phyloP scores from a whole-genome alignment of 2,888 invertebrate species.

The Tinea trinotella region DNA sequence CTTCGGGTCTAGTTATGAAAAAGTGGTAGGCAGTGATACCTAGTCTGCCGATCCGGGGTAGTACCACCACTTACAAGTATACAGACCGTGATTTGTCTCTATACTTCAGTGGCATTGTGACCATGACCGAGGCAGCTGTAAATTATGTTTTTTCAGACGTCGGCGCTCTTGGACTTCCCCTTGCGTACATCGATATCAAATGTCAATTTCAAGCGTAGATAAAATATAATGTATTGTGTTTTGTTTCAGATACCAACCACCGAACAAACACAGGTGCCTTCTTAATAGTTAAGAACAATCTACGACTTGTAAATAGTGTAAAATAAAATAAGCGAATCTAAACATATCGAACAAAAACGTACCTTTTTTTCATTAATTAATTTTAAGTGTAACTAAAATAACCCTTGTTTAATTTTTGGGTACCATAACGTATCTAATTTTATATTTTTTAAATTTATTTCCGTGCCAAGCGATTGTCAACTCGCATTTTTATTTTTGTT shows the following conservation, averaged over 20 bases:
- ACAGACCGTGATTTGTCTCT: too few species aligned
- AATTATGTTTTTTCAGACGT: too few species aligned
- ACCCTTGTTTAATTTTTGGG: neutral
- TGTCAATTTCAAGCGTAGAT: too few species aligned
- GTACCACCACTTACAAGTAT: too few species aligned
- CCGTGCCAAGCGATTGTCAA: conserved; percentile 50
- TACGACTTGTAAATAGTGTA: conserved; percentile 61
- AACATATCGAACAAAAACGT: conserved; percentile 58
- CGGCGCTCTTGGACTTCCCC: too few species aligned
- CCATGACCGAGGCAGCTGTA: too few species aligned
- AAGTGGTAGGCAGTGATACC: too few species aligned
- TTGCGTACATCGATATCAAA: too few species aligned
- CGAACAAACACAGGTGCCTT: conserved; percentile 71
- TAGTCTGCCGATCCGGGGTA: too few species aligned
- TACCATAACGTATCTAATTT: conserved; percentile 21
- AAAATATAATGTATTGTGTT: conserved; percentile 19
- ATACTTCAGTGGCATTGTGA: too few species aligned
- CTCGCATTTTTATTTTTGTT: neutral
- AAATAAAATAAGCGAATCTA: conserved; percentile 48
- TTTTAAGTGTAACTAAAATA: conserved; percentile 9
- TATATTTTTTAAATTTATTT: conserved; percentile 39
- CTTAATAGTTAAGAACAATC: conserved; percentile 51
- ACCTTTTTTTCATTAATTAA: conserved; percentile 34
- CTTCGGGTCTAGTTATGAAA: too few species aligned
- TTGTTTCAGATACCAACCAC: conserved; percentile 62